Evolutionary conservation across 2,888 invertebrate genomes (phyloP), one percentile per base, ranked within the genome.

Genomic region (Trilocha varians): DNA sequence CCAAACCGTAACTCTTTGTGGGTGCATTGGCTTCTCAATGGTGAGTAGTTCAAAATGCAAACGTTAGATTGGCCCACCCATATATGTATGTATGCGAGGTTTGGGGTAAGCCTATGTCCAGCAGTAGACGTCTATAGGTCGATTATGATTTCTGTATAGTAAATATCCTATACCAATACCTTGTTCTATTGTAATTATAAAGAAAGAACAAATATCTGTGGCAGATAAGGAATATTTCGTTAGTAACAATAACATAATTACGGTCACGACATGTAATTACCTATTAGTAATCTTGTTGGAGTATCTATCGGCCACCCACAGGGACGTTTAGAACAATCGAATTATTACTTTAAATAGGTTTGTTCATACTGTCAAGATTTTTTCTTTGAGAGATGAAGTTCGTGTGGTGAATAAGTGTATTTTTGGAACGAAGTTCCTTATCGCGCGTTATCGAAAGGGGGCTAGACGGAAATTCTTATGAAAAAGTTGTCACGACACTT

Each of bases 301-400:
- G 57, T 53, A 73, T 73, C 65, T 49, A 49, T 45, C 48, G 77
- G 50, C 78, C 78, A 79, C 79, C 76, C 77, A 75, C 62, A 37
- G 66, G 45, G 65, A 46, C 49, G 57, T 53, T 64, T 64, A 65
- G 68, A 76, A 80, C 75, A 78, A 78, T 75, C 70, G 67, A 73
- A 64, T 70, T 59, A 68, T 70, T 67, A 58, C 38, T 32, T 11
- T 11, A 5, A 6, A 16, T 4, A 38, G 42, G 42, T 38, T 35
- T 16, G 38, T 42, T 38, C 38, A 34, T 32, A 42, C n/a, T n/a
- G n/a, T n/a, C n/a, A n/a, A n/a, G n/a, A n/a, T n/a, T n/a, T n/a
- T n/a, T n/a, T n/a, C n/a, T n/a, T n/a, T n/a, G n/a, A n/a, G n/a
- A n/a, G n/a, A n/a, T n/a, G n/a, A n/a, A n/a, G n/a, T n/a, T n/a